phyloP scores from a whole-genome alignment of 2,888 invertebrate genomes.

The Acronicta psi region DNA sequence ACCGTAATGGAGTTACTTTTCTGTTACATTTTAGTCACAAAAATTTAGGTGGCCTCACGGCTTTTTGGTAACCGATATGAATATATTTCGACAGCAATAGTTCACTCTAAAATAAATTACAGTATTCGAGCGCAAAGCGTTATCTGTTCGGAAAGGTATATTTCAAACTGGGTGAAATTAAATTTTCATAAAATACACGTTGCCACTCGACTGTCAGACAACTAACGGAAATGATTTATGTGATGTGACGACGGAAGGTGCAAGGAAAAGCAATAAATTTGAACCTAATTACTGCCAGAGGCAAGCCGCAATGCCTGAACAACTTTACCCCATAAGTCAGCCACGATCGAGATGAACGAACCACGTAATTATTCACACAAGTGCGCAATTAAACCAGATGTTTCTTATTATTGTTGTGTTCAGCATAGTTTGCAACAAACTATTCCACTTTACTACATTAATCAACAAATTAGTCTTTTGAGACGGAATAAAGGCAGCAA shows the following conservation, averaged over 20 bases:
- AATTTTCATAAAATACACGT: conserved; percentile 62
- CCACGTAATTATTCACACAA: conserved; percentile 63
- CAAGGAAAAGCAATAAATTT: conserved; percentile 80
- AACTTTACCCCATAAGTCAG: conserved; percentile 82
- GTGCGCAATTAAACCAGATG: conserved; percentile 54
- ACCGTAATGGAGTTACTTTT: conserved; percentile 83
- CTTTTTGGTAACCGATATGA: conserved; percentile 52
- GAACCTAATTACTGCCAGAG: conserved; percentile 81
- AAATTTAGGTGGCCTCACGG: conserved; percentile 58
- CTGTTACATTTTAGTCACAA: conserved; percentile 76
- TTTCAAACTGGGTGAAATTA: conserved; percentile 57
- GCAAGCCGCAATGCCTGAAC: conserved; percentile 76
- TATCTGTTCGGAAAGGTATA: conserved; percentile 49
- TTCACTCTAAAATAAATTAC: conserved; percentile 52
- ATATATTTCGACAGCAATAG: conserved; percentile 49
- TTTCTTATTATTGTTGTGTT: conserved; percentile 46
- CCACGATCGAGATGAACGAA: conserved; percentile 73
- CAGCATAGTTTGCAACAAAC: conserved; percentile 44
- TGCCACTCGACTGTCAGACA: conserved; percentile 61
- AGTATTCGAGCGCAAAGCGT: conserved; percentile 27
- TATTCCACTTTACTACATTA: conserved; percentile 40
- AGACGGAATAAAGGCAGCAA: conserved; percentile 33
- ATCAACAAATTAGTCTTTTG: conserved; percentile 37
- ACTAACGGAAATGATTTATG: conserved; percentile 71
- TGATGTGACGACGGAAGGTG: conserved; percentile 69